Percentiles rank a stretch among this genome's conserved stretches.
phyloP scores from a whole-genome alignment of 2,113 vertebrate species.

The Nibea coibor region DNA sequence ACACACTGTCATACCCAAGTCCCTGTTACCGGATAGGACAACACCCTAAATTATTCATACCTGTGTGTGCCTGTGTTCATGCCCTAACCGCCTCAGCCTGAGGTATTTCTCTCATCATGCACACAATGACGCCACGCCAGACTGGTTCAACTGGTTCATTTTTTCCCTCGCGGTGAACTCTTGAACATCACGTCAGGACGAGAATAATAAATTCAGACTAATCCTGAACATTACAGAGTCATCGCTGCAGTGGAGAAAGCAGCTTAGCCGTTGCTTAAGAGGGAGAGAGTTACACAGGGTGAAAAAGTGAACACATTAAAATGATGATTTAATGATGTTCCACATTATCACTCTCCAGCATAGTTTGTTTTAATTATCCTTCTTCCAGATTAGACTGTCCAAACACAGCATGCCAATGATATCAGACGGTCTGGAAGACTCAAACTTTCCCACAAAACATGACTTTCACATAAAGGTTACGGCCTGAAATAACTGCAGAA shows the following conservation, averaged over 20 bases:
- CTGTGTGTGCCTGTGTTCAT: background rate
- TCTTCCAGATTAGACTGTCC: background rate
- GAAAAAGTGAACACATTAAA: background rate
- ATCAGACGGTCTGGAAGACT: background rate
- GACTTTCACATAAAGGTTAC: background rate
- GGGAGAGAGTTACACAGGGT: background rate
- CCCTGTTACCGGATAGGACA: slow-evolving; percentile 25
- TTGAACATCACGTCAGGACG: background rate
- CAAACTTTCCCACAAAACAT: background rate
- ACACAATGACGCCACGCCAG: slow-evolving; percentile 15
- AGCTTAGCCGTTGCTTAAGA: background rate
- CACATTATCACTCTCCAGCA: background rate
- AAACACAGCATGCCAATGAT: background rate
- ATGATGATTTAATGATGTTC: background rate
- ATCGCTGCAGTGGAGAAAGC: background rate
- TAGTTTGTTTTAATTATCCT: background rate
- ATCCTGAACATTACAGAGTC: background rate
- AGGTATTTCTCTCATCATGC: slow-evolving; percentile 5
- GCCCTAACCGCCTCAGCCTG: slow-evolving; percentile 13
- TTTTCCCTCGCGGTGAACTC: background rate
- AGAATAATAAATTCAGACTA: background rate
- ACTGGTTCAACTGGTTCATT: slow-evolving; percentile 61
- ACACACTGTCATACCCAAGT: slow-evolving; percentile 12
- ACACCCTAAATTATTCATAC: slow-evolving; percentile 73
- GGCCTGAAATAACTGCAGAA: background rate